phyloP scores from a whole-genome alignment of 2,113 vertebrate genomes.

The Tiliqua scincoides region DNA sequence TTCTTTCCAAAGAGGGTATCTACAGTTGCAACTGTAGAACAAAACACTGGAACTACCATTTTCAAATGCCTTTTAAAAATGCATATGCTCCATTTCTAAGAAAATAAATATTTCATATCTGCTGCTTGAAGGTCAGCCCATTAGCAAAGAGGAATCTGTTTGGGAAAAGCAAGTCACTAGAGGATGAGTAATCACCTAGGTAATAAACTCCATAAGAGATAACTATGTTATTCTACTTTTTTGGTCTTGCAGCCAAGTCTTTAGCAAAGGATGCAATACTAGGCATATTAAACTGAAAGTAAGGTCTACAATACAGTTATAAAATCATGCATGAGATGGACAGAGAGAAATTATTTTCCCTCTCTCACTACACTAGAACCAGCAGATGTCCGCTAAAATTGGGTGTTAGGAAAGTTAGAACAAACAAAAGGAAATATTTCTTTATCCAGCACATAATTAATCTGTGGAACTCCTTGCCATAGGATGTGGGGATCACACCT shows the following conservation, averaged over 20 bases:
- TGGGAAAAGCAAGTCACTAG: neutral
- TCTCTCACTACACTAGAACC: no score
- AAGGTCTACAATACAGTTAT: no score
- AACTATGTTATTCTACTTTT: neutral
- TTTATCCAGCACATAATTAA: no score
- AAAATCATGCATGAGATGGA: no score
- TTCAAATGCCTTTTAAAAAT: conserved; percentile 23
- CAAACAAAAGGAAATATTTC: no score
- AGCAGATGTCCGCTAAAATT: no score
- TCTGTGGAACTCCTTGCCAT: no score
- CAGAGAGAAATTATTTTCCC: no score
- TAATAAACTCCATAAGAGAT: neutral
- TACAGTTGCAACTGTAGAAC: conserved; percentile 2
- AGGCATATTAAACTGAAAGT: no score
- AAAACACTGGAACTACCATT: neutral
- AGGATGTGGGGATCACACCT: no score
- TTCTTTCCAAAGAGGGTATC: neutral
- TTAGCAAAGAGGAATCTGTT: neutral
- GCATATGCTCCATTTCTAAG: neutral
- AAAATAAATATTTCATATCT: conserved; percentile 6
- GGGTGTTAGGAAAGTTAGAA: no score
- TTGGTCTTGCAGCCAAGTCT: neutral
- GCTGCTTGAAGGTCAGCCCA: neutral
- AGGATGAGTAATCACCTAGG: neutral
- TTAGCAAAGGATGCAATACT: no score